Evolutionary conservation across 2,888 invertebrate species (phyloP), one percentile per base, ranked within the genome.

Genomic region (Nesidiocoris tenuis): DNA sequence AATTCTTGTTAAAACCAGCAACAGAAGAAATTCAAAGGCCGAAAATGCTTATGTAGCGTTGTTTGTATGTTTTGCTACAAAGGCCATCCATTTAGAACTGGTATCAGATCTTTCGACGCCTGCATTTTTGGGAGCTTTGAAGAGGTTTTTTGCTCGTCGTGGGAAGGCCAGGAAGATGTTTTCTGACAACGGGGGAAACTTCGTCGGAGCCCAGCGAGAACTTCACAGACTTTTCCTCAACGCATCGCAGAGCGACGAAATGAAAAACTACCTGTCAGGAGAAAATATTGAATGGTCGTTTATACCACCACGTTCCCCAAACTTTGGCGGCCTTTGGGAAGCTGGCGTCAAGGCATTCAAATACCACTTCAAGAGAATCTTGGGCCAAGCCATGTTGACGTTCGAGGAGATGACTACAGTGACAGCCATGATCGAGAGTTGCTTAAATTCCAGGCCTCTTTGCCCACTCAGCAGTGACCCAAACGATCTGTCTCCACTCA

Each of bases 381-480:
- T 75, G 39, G 75, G 67, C 25, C 24, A 39, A 2, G 16, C 59
- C 0, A n/a, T 12, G 17, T 19, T 68, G 19, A 75, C 67, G 16
- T 75, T 67, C 57, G 75, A 75, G 39, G 68, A 75, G 39, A 22
- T 75, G 21, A n/a, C 22, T n/a, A 75, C 75, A 19, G 18, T 67
- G 2, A 21, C 67, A 18, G 39, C 61, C 59, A 61, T 57, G 24
- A 25, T 74, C 39, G 74, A 74, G 23, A 55, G 55, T 16, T 54
- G 56, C 17, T 55, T 75, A 9, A 75, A 75, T 75, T 75, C 75
- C 24, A n/a, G 75, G 17, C 75, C 75, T 55, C 25, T 75, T 9
- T n/a, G 22, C 24, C 67, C 75, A 18, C 17, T 59, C 2, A 67
- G 67, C 1, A n/a, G 57, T 12, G 12, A 67, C 67, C 75, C 75